Conservation (phyloP, 2,888 invertebrate species). For the Pecten maximus region DNA sequence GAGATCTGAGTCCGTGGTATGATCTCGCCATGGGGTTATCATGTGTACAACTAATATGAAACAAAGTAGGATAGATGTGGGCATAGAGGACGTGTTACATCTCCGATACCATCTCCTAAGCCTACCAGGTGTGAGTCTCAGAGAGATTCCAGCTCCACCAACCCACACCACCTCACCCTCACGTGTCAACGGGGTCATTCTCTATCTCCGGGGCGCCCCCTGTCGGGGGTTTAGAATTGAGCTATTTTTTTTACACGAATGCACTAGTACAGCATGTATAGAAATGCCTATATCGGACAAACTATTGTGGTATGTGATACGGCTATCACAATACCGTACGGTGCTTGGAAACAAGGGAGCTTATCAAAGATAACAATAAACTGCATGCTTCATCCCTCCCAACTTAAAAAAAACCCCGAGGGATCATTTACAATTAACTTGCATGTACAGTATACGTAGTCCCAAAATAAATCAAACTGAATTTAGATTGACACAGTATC, state of each 20-base stretch:
- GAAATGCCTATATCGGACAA: not conserved
- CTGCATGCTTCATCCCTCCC: too few species aligned
- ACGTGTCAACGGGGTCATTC: not conserved
- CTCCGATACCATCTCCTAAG: not conserved
- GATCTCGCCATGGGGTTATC: conserved; percentile 23
- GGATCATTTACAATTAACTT: too few species aligned
- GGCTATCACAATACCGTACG: too few species aligned
- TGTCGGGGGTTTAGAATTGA: not conserved
- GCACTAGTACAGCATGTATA: too few species aligned
- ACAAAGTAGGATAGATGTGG: not conserved
- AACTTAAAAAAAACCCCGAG: too few species aligned
- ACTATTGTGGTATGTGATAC: not conserved
- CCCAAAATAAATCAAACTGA: too few species aligned
- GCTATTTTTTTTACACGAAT: too few species aligned
- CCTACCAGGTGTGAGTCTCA: not conserved
- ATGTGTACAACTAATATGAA: not conserved
- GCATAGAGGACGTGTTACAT: not conserved
- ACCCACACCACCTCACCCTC: not conserved
- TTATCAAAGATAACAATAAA: too few species aligned
- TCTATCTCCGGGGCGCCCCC: not conserved
- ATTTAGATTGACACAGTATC: too few species aligned
- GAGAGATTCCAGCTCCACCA: not conserved
- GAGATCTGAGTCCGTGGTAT: not conserved
- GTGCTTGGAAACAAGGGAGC: too few species aligned
- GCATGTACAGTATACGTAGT: too few species aligned